phyloP scores from a whole-genome alignment of 2,797 vertebrate species.

The Halcyon leucocephala region DNA sequence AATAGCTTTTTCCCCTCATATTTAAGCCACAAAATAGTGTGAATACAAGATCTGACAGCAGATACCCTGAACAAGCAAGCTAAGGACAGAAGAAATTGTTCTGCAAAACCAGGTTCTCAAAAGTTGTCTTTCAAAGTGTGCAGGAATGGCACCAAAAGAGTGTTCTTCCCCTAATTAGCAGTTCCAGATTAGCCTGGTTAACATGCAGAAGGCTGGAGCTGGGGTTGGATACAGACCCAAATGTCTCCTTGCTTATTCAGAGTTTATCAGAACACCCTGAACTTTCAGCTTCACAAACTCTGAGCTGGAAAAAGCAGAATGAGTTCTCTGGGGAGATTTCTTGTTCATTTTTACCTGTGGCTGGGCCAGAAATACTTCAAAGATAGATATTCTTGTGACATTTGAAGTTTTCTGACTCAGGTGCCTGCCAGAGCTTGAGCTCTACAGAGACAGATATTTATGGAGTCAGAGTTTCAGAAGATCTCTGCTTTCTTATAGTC shows the following conservation, averaged over 20 bases:
- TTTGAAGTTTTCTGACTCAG: constrained; percentile 13
- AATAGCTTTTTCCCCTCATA: accelerated
- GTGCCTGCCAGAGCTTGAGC: not conserved
- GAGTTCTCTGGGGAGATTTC: not conserved
- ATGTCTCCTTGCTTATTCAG: constrained; percentile 33
- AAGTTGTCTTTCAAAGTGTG: not conserved
- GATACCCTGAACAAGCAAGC: not conserved
- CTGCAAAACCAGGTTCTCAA: not conserved
- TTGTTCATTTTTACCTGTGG: constrained; percentile 28
- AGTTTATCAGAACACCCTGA: constrained; percentile 47
- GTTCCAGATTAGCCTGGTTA: not conserved
- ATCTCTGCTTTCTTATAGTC: not conserved
- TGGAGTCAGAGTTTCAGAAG: constrained; percentile 10
- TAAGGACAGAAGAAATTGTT: not conserved
- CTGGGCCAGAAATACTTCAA: constrained; percentile 49
- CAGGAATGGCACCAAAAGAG: not conserved
- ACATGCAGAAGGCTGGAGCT: not conserved
- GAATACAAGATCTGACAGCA: not conserved
- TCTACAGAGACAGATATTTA: not conserved
- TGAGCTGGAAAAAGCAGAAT: not conserved
- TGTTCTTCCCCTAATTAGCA: not conserved
- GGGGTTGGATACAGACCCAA: not conserved
- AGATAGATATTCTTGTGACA: constrained; percentile 25
- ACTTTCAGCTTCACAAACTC: constrained; percentile 22
- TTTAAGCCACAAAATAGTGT: not conserved